These are phyloP conservation scores for Zosterops japonicus DNA, from an alignment of 2,113 vertebrate species.

Conservation along the genomic window DNA sequence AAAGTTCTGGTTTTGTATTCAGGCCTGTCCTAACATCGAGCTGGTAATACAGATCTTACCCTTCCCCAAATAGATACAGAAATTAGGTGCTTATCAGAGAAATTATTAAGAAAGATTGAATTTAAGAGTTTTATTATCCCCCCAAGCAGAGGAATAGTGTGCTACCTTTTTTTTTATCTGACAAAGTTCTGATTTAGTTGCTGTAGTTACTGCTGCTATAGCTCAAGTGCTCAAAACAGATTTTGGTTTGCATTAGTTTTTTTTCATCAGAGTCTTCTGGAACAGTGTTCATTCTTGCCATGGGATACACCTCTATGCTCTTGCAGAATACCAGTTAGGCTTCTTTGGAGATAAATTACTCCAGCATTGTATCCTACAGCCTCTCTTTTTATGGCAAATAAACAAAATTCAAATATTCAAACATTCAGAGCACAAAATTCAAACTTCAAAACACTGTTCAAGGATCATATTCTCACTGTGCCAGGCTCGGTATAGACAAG, in stretches of 20 bases:
- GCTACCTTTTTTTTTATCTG: not conserved
- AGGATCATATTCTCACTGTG: not conserved
- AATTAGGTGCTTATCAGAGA: not conserved
- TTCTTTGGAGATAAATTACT: not conserved
- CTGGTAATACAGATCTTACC: not conserved
- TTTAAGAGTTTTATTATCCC: not conserved
- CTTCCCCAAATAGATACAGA: not conserved
- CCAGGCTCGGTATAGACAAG: not conserved
- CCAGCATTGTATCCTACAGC: not conserved
- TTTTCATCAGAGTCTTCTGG: not conserved
- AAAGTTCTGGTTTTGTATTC: not conserved
- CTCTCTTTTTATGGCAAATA: not conserved
- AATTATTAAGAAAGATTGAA: not conserved
- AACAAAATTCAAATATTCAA: not conserved
- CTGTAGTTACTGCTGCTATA: not conserved
- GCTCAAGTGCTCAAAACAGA: fast-evolving
- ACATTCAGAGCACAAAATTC: fast-evolving
- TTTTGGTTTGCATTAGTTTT: not conserved
- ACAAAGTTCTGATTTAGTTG: not conserved
- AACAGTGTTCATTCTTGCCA: not conserved
- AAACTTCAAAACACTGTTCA: not conserved
- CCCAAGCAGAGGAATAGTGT: not conserved
- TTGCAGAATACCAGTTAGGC: not conserved
- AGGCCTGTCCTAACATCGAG: not conserved
- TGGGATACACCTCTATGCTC: not conserved